phyloP scores from a whole-genome alignment of 2,888 invertebrate species.

The Hoplodrina blanda region DNA sequence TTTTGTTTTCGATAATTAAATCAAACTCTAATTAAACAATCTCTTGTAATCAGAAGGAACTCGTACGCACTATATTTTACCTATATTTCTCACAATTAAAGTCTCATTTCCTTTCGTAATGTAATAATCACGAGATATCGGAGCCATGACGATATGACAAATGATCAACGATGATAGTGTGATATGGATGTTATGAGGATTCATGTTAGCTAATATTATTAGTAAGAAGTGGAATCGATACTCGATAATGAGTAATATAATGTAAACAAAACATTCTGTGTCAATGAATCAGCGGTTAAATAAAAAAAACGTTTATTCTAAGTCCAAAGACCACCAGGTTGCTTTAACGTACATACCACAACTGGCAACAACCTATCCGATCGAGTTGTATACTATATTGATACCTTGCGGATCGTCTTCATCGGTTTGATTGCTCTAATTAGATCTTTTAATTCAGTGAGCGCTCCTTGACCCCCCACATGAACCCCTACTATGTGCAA shows the following conservation, averaged over 20 bases:
- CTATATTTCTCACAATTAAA: slow-evolving; percentile 36
- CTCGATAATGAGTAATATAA: slow-evolving; percentile 40
- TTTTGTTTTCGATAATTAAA: neutral
- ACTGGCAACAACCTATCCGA: neutral
- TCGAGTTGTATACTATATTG: neutral
- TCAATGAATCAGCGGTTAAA: slow-evolving; percentile 30
- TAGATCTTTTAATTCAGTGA: neutral
- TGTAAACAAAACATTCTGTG: slow-evolving; percentile 37
- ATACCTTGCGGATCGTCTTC: neutral
- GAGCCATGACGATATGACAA: slow-evolving; percentile 41
- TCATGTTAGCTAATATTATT: slow-evolving; percentile 19
- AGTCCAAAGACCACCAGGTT: neutral
- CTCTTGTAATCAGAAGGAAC: slow-evolving; percentile 13
- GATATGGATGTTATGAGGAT: slow-evolving; percentile 9
- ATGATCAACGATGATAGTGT: slow-evolving; percentile 20
- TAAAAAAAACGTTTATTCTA: slow-evolving; percentile 1
- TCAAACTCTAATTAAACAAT: slow-evolving; percentile 35
- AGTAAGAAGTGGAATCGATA: slow-evolving; percentile 28
- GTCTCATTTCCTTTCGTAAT: slow-evolving; percentile 54
- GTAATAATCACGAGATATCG: slow-evolving; percentile 34
- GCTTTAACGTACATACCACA: too few relatives aligned
- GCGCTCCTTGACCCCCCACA: neutral
- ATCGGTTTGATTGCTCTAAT: neutral
- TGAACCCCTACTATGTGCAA: neutral
- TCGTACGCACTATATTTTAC: neutral